Evolutionary conservation across 2,113 vertebrate genomes (phyloP).

Genomic region (Silurus meridionalis): DNA sequence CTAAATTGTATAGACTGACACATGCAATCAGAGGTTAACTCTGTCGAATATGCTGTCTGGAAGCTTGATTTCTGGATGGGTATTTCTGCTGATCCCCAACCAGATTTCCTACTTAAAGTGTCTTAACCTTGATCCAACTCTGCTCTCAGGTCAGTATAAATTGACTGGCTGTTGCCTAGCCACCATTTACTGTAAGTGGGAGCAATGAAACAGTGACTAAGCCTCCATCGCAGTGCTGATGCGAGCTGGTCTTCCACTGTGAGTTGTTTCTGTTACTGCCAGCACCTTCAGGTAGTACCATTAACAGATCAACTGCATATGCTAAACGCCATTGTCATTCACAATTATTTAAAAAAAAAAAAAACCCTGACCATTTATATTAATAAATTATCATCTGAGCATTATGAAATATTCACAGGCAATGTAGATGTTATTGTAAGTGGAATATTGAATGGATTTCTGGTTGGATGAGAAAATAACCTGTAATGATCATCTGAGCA

Average conservation of each 20-base stretch:
- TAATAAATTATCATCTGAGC: background rate
- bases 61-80: constrained; percentile 1
- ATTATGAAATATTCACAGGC: background rate
- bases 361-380: background rate
- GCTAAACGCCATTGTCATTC: background rate
- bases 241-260: constrained; percentile 30
- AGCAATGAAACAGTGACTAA: constrained; percentile 45
- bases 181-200: constrained; percentile 15
- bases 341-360: background rate
- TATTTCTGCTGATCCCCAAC: constrained; percentile 12
- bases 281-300: background rate
- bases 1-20: background rate
- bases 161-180: background rate
- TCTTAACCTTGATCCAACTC: constrained; percentile 15
- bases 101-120: constrained; percentile 1
- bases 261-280: background rate
- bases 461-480: background rate
- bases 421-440: background rate
- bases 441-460: background rate
- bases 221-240: constrained; percentile 6
- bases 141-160: constrained; percentile 14
- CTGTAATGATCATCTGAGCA: background rate
- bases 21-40: background rate
- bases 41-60: background rate
- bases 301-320: background rate